Conservation (phyloP, 1,140 invertebrate genomes). For the Caenorhabditis tropicalis region DNA sequence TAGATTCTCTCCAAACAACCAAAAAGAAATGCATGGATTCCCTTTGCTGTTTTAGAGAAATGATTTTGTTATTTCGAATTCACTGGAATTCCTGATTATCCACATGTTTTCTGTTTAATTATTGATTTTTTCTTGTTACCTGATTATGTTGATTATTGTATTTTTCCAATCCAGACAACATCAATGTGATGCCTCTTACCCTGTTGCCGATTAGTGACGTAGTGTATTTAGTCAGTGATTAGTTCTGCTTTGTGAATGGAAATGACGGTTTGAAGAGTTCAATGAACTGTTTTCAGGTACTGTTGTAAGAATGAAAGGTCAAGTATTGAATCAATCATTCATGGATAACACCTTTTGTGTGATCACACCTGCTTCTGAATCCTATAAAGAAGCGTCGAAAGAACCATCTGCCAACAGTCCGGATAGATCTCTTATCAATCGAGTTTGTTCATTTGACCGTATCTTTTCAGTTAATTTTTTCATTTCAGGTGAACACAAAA, state of each 20-base stretch:
- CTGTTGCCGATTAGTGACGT: not conserved
- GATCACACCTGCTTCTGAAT: slow-evolving; percentile 61
- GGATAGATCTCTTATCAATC: slow-evolving; percentile 59
- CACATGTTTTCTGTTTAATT: not conserved
- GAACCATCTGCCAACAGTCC: slow-evolving; percentile 55
- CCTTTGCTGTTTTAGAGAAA: not conserved
- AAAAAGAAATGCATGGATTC: not conserved
- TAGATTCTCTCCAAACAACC: slow-evolving; percentile 37
- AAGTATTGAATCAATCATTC: slow-evolving; percentile 61
- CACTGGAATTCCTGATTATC: not conserved
- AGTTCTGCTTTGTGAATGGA: slow-evolving; percentile 5
- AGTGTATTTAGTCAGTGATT: slow-evolving; percentile 26
- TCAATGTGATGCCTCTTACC: not conserved
- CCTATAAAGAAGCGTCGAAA: slow-evolving; percentile 63
- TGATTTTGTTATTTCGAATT: not conserved
- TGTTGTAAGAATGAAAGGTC: slow-evolving; percentile 64
- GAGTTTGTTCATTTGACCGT: slow-evolving; percentile 32
- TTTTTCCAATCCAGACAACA: not conserved
- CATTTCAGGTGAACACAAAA: slow-evolving; percentile 63
- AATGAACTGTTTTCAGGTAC: slow-evolving; percentile 57
- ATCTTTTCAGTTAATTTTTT: not conserved
- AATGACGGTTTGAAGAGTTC: no score
- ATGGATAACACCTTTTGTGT: slow-evolving; percentile 67
- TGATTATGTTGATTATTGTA: not conserved
- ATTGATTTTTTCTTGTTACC: not conserved